Base-by-base conservation (phyloP, 2,888 invertebrate genomes). In the Plagodis dolabraria region DNA sequence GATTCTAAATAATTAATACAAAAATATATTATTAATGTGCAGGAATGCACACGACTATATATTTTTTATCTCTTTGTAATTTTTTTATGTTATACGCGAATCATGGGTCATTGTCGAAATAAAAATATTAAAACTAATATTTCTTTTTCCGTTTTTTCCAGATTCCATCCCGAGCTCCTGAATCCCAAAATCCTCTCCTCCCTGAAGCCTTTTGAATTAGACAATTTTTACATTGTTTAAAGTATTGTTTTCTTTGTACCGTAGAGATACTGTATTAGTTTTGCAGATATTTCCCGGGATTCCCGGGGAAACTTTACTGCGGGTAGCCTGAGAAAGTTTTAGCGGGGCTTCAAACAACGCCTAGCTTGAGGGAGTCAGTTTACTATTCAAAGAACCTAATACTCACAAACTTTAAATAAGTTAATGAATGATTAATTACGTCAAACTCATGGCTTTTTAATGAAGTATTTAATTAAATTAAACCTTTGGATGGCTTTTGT, bases 211-310 rank as follows among this genome's bases (percentile, higher is more conserved):
- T 51, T 10, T 53, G 46, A 51, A 57, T 44, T 50, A 59, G 11
- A 58, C 5, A 60, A 60, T 59, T 54, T 38, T 53, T 58, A 42
- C 45, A 1, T 22, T 22, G 22, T 22, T 33, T 33, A 57, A 64
- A 55, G 52, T 33, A 33, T 40, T 45, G 55, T 60, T 62, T 57
- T 55, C 61, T 66, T 60, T 57, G 47, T 44, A 38, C n/a, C 35
- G 33, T 52, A 51, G 11, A 36, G 11, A 7, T 33, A n/a, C 22
- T n/a, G 40, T n/a, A 33, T 42, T 47, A 35, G 40, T 40, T 40
- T 38, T 1, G 50, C 7, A 53, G 33, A 46, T 40, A 35, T 53
- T 60, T 54, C 47, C 11, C 6, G 11, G 53, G 56, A 49, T 46
- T 6, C 47, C 38, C 33, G 33, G 22, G 35, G 43, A 42, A 52